phyloP scores from a whole-genome alignment of 2,888 invertebrate species.

The Strigamia maritima region DNA sequence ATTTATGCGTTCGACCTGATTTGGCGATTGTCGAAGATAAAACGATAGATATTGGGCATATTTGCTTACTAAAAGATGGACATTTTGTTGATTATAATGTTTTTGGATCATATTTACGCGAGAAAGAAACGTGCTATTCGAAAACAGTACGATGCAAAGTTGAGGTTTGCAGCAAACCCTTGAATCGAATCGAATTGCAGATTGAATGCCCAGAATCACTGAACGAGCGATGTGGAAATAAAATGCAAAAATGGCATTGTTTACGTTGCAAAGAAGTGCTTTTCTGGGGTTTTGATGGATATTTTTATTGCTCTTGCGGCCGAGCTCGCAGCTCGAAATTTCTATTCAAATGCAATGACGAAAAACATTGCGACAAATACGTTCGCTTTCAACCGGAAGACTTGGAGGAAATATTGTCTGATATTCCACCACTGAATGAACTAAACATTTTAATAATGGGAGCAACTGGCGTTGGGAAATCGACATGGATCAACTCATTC shows the following conservation, averaged over 20 bases:
- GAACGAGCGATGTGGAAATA: neutral
- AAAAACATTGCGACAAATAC: neutral
- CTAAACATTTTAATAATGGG: no score
- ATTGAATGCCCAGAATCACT: neutral
- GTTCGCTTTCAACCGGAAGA: neutral
- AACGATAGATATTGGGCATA: no score
- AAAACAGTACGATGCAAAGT: neutral
- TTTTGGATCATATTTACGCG: neutral
- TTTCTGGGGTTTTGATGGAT: neutral
- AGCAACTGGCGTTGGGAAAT: no score
- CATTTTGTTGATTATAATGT: no score
- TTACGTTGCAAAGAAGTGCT: neutral
- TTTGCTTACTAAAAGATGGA: no score
- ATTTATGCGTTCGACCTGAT: no score
- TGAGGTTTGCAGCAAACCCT: neutral
- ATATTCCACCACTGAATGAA: neutral
- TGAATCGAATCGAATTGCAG: neutral
- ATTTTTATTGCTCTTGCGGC: no score
- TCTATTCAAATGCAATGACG: neutral
- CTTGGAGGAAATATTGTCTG: neutral
- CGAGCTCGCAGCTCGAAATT: neutral
- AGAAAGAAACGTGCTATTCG: neutral
- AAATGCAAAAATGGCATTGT: neutral
- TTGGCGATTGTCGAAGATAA: no score
- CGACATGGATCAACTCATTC: no score